Conservation (phyloP, 2,888 invertebrate genomes). For the Kryphioiulus occultus region DNA sequence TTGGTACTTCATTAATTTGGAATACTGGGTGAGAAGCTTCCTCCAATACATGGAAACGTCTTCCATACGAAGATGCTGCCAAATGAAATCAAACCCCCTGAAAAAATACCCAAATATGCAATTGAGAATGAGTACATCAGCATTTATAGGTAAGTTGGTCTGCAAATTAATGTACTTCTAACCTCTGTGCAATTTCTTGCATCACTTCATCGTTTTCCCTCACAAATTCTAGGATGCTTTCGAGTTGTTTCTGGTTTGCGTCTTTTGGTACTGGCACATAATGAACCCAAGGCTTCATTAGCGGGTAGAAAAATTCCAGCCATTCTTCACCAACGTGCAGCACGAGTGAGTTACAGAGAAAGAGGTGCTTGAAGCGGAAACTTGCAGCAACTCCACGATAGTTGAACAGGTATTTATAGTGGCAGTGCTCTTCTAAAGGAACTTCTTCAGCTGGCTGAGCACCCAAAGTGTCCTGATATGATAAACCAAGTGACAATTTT, state of each 20-base stretch:
- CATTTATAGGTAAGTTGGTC: background rate
- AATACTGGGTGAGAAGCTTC: slow-evolving; percentile 76
- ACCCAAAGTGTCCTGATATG: slow-evolving; percentile 83
- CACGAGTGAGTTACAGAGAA: slow-evolving; percentile 89
- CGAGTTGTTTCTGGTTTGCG: slow-evolving; percentile 58
- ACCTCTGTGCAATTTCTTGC: slow-evolving; percentile 76
- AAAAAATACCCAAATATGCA: slow-evolving; percentile 53
- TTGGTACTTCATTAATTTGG: slow-evolving; percentile 74
- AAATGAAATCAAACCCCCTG: slow-evolving; percentile 81
- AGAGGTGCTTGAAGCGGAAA: slow-evolving; percentile 94
- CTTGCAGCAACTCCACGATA: slow-evolving; percentile 97
- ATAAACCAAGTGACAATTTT: too few species aligned
- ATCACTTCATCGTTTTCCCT: slow-evolving; percentile 76
- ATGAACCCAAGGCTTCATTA: slow-evolving; percentile 93
- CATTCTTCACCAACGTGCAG: slow-evolving; percentile 95
- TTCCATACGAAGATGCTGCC: slow-evolving; percentile 80
- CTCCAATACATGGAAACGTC: slow-evolving; percentile 90
- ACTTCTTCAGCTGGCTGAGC: slow-evolving; percentile 85
- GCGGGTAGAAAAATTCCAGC: slow-evolving; percentile 93
- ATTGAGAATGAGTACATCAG: background rate
- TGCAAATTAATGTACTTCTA: slow-evolving; percentile 50
- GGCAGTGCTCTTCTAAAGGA: slow-evolving; percentile 87
- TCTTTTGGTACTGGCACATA: slow-evolving; percentile 84
- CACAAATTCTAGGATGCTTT: slow-evolving; percentile 77
- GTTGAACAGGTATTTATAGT: slow-evolving; percentile 91